Evolutionary conservation across 2,888 invertebrate genomes (phyloP), one percentile per base, ranked within the genome.

Genomic region (Linhomoeus sp.): DNA sequence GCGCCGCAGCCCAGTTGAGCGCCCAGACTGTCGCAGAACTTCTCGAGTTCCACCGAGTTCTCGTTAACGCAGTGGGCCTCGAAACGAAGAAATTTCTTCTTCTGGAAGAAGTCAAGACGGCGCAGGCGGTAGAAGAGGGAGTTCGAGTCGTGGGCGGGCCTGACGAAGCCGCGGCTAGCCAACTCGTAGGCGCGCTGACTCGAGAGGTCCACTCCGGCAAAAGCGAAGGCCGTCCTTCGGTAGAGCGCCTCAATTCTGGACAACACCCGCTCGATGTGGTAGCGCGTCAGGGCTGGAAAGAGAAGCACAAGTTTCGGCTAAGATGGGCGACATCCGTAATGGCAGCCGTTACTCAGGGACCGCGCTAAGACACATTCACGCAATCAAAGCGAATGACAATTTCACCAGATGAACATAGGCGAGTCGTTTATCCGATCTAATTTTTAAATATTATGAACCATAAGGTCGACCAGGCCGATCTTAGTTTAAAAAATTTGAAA

Each of bases 151-250:
- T 74, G 67, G 0, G 70, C 69, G 0, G 90, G 87, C 48, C 87
- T 71, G 7, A 88, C 72, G 0, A 78, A 72, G 1, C 92, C 90
- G 64, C 78, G 70, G 1, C 75, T 70, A 12, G 87, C 87, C 48
- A 90, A 61, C 46, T 90, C 84, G 66, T 82, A 92, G 17, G 85
- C 84, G 33, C 78, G 75, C 67, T 92, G 82, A 33, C 81, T 81
- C 56, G 81, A 77, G 50, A 81, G 72, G 62, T 81, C 77, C 0
- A 88, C 75, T 19, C 85, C 85, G 55, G 43, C 26, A 26, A 22
- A n/a, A 19, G 37, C 46, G 26, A 33, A 45, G 9, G 40, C 3
- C 22, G 22, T 15, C 3, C 9, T 14, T 5, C 15, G 24, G 24
- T 40, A 23, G 40, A 20, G 5, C 9, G 22, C 3, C 22, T 22